Evolutionary conservation across 2,888 invertebrate genomes (phyloP).

Genomic region (Hemaris fuciformis): DNA sequence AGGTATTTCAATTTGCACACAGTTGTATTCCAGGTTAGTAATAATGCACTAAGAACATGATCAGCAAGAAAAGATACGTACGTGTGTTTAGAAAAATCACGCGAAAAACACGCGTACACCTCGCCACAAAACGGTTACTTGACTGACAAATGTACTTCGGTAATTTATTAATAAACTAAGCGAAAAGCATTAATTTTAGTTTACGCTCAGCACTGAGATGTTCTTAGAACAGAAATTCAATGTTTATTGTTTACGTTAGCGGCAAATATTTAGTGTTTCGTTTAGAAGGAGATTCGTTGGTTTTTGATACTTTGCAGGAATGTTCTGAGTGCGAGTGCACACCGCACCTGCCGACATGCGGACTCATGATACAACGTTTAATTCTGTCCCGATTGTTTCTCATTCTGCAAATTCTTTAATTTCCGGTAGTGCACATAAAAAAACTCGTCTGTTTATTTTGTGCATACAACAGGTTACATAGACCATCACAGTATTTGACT

Average conservation of each 20-base stretch:
- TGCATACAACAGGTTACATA: not conserved
- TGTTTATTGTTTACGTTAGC: constrained; percentile 19
- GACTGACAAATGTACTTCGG: not conserved
- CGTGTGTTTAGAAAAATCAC: not conserved
- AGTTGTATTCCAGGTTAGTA: too few species aligned
- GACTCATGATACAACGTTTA: not conserved
- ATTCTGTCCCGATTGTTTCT: not conserved
- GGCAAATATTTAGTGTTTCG: constrained; percentile 18
- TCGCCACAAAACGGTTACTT: not conserved
- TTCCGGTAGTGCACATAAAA: not conserved
- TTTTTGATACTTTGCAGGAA: constrained; percentile 22
- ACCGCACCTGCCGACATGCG: constrained; percentile 17
- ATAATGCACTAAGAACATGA: not conserved
- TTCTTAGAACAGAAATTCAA: constrained; percentile 4
- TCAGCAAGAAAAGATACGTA: not conserved
- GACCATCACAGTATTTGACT: too few species aligned
- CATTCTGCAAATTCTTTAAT: not conserved
- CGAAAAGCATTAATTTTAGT: constrained; percentile 2
- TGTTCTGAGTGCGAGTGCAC: constrained; percentile 28
- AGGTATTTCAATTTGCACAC: too few species aligned
- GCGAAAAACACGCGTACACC: not conserved
- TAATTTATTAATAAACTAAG: constrained; percentile 1
- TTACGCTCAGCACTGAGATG: not conserved
- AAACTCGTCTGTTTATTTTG: too few species aligned
- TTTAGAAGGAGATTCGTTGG: constrained; percentile 19